Evolutionary conservation across 2,888 invertebrate species (phyloP).

Genomic region (Thereva nobilitata): DNA sequence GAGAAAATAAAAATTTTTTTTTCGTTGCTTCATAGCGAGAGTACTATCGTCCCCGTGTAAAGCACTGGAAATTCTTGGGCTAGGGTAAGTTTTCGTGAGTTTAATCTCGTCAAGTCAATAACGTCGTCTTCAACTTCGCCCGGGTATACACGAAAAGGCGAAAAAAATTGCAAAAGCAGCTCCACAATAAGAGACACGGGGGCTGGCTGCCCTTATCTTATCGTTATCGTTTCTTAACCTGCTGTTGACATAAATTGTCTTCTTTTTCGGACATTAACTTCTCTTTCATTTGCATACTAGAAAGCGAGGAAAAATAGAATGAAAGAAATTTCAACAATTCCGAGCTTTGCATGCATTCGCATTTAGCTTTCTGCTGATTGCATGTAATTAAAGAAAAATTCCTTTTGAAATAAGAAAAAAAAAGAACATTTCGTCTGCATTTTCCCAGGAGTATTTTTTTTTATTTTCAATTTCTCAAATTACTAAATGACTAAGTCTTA

Average conservation of each 20-base stretch:
- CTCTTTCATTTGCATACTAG: not conserved
- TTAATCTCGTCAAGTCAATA: constrained; percentile 10
- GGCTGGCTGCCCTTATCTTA: constrained; percentile 2
- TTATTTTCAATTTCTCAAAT: no score
- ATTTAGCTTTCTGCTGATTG: no score
- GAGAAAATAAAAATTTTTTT: no score
- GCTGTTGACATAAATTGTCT: constrained; percentile 14
- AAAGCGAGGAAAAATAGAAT: constrained; percentile 3
- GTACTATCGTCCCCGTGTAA: no score
- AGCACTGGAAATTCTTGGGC: not conserved
- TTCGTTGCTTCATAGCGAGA: no score
- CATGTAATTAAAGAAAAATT: no score
- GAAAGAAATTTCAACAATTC: no score
- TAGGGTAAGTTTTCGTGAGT: constrained; percentile 8
- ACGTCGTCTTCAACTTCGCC: constrained; percentile 6
- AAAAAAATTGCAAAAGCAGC: constrained; percentile 7
- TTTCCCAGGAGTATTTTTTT: no score
- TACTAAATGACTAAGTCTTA: no score
- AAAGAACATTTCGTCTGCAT: no score
- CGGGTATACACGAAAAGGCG: constrained; percentile 7
- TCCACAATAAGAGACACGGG: not conserved
- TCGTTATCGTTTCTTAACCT: not conserved
- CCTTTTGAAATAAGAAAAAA: no score
- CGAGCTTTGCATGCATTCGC: no score
- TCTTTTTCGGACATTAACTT: not conserved